Evolutionary conservation across 2,113 vertebrate genomes (phyloP).

Genomic region (Pelvicachromis taeniatus): DNA sequence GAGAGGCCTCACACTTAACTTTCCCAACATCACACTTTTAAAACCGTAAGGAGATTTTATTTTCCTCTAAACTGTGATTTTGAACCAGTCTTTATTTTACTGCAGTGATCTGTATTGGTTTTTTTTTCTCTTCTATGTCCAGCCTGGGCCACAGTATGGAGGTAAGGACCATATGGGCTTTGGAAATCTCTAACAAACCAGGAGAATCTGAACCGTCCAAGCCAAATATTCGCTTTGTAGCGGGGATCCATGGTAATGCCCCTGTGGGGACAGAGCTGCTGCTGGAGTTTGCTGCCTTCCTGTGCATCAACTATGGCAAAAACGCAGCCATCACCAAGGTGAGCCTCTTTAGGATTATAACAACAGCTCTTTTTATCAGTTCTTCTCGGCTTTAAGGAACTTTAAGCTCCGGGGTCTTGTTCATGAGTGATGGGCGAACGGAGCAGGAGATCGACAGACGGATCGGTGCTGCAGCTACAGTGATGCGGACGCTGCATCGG

Average conservation of each 20-base stretch:
- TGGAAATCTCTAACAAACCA: conserved; percentile 95
- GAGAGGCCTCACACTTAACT: conserved; percentile 86
- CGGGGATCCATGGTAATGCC: conserved; percentile 92
- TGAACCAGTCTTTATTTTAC: not conserved
- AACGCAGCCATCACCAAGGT: conserved; percentile 87
- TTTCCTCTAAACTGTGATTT: not conserved
- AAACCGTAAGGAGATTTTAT: conserved; percentile 55
- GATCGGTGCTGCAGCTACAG: too few species aligned
- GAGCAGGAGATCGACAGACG: too few species aligned
- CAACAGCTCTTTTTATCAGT: not conserved
- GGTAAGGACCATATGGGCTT: conserved; percentile 86
- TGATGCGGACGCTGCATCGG: too few species aligned
- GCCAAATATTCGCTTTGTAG: conserved; percentile 92
- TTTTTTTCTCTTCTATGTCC: conserved; percentile 9
- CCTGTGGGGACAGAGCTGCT: conserved; percentile 93
- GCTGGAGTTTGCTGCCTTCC: conserved; percentile 87
- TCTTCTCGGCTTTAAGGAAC: not conserved
- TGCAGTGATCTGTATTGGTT: not conserved
- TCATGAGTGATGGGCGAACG: too few species aligned
- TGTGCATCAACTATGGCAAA: conserved; percentile 95
- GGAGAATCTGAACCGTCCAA: conserved; percentile 81
- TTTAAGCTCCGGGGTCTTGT: too few species aligned
- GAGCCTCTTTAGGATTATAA: not conserved
- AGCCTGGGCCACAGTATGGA: conserved; percentile 93
- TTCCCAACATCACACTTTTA: conserved; percentile 85